Percentiles rank a stretch among this genome's conserved stretches.
These are phyloP conservation scores for Cnemophilus loriae DNA, from an alignment of 2,113 vertebrate genomes.

Conservation along the genomic window DNA sequence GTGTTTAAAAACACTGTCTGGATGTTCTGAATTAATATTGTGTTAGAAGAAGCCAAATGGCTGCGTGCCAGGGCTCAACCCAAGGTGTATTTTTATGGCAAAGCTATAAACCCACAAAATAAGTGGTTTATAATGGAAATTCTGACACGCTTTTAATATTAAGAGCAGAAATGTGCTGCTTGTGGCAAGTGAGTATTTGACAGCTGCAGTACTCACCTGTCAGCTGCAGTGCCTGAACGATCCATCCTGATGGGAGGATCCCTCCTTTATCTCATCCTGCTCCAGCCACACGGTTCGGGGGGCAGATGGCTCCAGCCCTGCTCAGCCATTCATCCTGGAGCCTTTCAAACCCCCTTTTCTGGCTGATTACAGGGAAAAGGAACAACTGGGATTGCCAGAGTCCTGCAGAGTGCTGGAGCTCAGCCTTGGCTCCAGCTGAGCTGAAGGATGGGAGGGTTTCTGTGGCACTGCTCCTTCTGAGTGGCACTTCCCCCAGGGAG, in stretches of 20 bases:
- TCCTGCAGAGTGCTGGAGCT: neutral
- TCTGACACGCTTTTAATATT: conserved; percentile 70
- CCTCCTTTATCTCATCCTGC: neutral
- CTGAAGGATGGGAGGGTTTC: neutral
- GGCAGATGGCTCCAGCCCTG: neutral
- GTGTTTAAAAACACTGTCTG: conserved; percentile 21
- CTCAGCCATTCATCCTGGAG: neutral
- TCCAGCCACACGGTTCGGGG: neutral
- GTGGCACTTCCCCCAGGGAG: neutral
- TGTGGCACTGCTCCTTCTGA: neutral
- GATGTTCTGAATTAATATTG: conserved; percentile 58
- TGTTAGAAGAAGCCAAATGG: conserved; percentile 51
- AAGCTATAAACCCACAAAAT: conserved; percentile 71
- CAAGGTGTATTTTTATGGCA: conserved; percentile 74
- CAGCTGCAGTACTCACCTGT: conserved; percentile 44
- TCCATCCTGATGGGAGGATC: neutral
- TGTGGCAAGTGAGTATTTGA: conserved; percentile 5
- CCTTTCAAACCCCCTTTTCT: neutral
- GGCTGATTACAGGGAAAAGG: neutral
- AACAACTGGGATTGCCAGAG: neutral
- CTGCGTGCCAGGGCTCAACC: conserved; percentile 59
- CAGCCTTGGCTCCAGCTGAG: neutral
- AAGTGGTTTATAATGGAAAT: conserved; percentile 76
- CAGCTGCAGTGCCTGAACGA: neutral
- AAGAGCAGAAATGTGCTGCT: conserved; percentile 1